Percentiles rank a stretch among this genome's conserved stretches.
Conservation (phyloP, 2,888 invertebrate genomes). For the Drosophila dives region DNA sequence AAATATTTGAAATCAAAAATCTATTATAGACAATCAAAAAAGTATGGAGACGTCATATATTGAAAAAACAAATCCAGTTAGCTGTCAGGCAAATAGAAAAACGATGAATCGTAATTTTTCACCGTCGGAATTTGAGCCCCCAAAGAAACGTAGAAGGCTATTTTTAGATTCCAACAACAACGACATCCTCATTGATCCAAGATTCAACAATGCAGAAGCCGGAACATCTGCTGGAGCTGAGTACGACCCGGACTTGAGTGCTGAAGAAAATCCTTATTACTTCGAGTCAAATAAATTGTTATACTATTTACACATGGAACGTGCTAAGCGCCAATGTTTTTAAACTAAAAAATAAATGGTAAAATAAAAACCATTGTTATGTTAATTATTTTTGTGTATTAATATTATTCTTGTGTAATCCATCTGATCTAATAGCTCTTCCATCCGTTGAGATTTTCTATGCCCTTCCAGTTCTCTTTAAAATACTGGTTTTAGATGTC, state of each 20-base stretch:
- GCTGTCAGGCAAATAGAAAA: neutral
- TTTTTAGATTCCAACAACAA: too few relatives aligned
- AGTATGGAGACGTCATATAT: neutral
- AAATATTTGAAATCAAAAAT: neutral
- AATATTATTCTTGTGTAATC: neutral
- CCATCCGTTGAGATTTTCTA: neutral
- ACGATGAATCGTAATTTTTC: fast-evolving
- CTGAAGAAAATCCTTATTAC: constrained; percentile 33
- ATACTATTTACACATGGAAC: constrained; percentile 26
- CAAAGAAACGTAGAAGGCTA: neutral
- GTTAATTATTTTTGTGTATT: neutral
- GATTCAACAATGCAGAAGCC: neutral
- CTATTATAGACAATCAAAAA: neutral
- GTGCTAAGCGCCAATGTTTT: constrained; percentile 2
- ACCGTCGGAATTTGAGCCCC: neutral
- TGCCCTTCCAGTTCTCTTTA: neutral
- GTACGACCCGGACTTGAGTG: constrained; percentile 30
- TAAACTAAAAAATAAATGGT: neutral
- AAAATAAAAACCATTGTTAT: too few relatives aligned
- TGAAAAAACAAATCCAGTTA: neutral
- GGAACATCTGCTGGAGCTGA: neutral
- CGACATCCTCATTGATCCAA: neutral
- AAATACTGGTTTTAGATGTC: neutral
- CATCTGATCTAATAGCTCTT: neutral
- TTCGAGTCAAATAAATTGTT: constrained; percentile 38